Evolutionary conservation across 2,797 vertebrate genomes (phyloP).

Genomic region (Pogoniulus pusillus): DNA sequence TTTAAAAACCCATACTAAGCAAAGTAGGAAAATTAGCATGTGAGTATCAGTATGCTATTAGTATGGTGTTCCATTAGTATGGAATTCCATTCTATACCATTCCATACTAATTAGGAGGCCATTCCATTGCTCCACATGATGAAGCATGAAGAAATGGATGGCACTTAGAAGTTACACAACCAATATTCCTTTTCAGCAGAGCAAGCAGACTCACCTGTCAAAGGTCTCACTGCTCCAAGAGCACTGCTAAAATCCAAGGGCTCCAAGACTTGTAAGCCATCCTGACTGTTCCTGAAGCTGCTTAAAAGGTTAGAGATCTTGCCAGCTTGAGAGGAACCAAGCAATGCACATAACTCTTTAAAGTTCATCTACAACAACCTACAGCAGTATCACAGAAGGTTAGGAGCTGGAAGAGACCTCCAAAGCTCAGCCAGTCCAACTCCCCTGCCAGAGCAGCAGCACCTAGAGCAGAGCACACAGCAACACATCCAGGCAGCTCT

Average conservation of each 20-base stretch:
- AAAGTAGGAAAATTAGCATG: not conserved
- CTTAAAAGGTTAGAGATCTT: not conserved
- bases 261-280: not conserved
- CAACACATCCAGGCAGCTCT: no score
- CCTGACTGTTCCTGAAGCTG: not conserved
- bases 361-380: conserved; percentile 43
- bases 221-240: not conserved
- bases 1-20: not conserved
- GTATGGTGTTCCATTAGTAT: not conserved
- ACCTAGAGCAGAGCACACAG: no score
- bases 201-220: not conserved
- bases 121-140: not conserved
- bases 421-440: no score
- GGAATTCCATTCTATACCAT: no score
- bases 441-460: no score
- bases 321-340: conserved; percentile 14
- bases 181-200: not conserved
- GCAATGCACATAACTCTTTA: not conserved
- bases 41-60: not conserved
- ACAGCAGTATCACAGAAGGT: not conserved
- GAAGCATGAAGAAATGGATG: not conserved
- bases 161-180: not conserved
- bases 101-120: not conserved
- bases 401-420: no score
- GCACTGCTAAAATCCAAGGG: not conserved